Base-by-base conservation (phyloP, 2,797 vertebrate species). In the Limnodromus scolopaceus region DNA sequence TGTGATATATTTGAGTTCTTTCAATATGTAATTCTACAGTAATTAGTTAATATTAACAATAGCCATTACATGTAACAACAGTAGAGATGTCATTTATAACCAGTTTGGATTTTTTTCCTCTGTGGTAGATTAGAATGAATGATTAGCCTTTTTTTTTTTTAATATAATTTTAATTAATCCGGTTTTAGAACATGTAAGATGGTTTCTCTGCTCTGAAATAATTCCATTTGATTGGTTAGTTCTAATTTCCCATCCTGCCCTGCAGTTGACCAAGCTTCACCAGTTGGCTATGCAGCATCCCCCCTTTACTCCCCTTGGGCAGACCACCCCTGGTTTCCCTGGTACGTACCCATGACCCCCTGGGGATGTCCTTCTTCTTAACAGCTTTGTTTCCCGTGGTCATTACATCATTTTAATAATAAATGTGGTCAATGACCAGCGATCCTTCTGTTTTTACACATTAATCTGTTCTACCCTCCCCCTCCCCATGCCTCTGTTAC, bases 251-350 rank as follows among this genome's bases (percentile, higher is more conserved):
- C 99, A 99, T 99, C 99, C 99, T 99, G 98, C 99, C 99, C 99
- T 99, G 99, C 99, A 99, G 99, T 99, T 99, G 99, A 99, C 99
- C 99, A 99, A 99, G 99, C 99, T 99, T 99, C 99, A 99, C 98
- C 99, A 99, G 99, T 99, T 99, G 99, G 99, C 99, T 99, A 99
- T 99, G 99, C 99, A 99, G 99, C 99, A 99, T 99, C 98, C 99
- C 98, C 99, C 99, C 98, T 98, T 99, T 99, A 99, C 99, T 98
- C 99, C 99, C 99, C 99, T 99, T 99, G 99, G 99, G 99, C 99
- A 99, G 99, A 99, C 98, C 99, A 99, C 99, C 98, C 99, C 99
- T 99, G 99, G 99, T 99, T 99, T 99, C 99, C 99, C 99, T 99
- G 99, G 99, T 99, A 99, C 98, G 99, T 99, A 99, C 99, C 99